Conservation (phyloP, 2,888 invertebrate genomes). For the Meliscaeva auricollis region DNA sequence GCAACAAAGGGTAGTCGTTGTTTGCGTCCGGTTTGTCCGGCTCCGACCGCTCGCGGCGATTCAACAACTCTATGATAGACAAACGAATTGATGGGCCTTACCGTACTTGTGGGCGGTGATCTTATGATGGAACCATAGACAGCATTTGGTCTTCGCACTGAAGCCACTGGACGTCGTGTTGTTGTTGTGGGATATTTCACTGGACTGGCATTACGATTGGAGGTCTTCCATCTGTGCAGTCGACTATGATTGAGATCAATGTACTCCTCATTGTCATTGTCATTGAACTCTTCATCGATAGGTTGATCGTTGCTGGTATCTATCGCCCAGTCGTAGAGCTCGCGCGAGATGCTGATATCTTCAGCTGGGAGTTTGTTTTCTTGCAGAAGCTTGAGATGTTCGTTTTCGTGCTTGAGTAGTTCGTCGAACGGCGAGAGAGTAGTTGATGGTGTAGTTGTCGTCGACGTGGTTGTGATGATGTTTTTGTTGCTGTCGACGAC, state of each 20-base stretch:
- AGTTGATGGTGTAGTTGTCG: slow-evolving; percentile 33
- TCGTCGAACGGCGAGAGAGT: slow-evolving; percentile 61
- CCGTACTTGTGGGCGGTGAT: slow-evolving; percentile 59
- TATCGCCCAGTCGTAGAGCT: slow-evolving; percentile 74
- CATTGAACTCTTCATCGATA: slow-evolving; percentile 8
- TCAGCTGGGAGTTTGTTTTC: slow-evolving; percentile 81
- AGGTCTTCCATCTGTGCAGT: slow-evolving; percentile 70
- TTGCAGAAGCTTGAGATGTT: slow-evolving; percentile 72
- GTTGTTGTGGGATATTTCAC: slow-evolving; percentile 53
- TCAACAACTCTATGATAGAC: slow-evolving; percentile 83
- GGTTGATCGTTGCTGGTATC: slow-evolving; percentile 53
- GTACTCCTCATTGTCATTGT: slow-evolving; percentile 48
- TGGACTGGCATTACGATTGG: slow-evolving; percentile 75
- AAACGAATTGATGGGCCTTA: slow-evolving; percentile 80
- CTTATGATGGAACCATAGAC: slow-evolving; percentile 65
- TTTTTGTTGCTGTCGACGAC: slow-evolving; percentile 9
- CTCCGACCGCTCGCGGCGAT: slow-evolving; percentile 80
- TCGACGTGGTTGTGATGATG: slow-evolving; percentile 34
- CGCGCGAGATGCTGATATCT: slow-evolving; percentile 78
- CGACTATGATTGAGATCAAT: slow-evolving; percentile 53
- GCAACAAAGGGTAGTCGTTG: slow-evolving; percentile 83
- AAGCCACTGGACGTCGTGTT: slow-evolving; percentile 52
- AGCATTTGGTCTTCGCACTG: slow-evolving; percentile 58
- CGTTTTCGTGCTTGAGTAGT: slow-evolving; percentile 60
- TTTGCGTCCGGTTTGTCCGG: slow-evolving; percentile 80